phyloP scores from a whole-genome alignment of 2,888 invertebrate species.

The Flabesymbios commensalis region DNA sequence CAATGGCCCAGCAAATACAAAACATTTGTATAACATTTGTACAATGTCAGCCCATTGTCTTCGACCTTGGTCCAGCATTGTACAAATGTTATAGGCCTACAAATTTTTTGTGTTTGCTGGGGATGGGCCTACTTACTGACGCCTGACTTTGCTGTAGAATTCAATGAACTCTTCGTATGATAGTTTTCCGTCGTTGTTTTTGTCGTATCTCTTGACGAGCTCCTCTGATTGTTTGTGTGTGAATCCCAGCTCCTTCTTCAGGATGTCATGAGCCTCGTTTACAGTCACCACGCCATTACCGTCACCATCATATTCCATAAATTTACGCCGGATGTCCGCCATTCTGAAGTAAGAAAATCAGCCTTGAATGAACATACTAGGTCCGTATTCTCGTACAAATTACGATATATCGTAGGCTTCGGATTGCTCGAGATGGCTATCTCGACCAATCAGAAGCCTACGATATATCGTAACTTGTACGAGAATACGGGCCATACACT shows the following conservation, averaged over 20 bases:
- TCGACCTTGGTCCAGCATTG: too few species aligned
- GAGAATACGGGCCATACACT: too few species aligned
- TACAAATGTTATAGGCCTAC: too few species aligned
- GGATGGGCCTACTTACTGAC: slow-evolving; percentile 7
- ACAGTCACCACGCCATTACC: slow-evolving; percentile 1
- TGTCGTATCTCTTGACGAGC: slow-evolving; percentile 8
- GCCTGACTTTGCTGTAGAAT: slow-evolving; percentile 4
- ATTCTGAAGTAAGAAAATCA: slow-evolving; percentile 6
- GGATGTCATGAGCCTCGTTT: slow-evolving; percentile 11
- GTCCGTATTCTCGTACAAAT: too few species aligned
- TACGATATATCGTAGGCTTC: too few species aligned
- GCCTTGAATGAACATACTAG: neutral
- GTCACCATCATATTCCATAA: slow-evolving; percentile 12
- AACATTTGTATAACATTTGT: too few species aligned
- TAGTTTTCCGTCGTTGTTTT: slow-evolving; percentile 11
- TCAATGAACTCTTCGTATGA: slow-evolving; percentile 15
- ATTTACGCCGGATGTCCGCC: slow-evolving; percentile 1
- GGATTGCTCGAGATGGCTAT: too few species aligned
- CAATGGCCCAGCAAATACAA: too few species aligned
- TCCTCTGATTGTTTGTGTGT: neutral
- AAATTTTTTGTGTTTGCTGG: too few species aligned
- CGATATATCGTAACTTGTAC: too few species aligned
- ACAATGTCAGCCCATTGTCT: too few species aligned
- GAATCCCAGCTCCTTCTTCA: slow-evolving; percentile 7
- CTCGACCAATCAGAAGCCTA: too few species aligned